Conservation (phyloP, 2,888 invertebrate genomes). For the Drosophila merina region DNA sequence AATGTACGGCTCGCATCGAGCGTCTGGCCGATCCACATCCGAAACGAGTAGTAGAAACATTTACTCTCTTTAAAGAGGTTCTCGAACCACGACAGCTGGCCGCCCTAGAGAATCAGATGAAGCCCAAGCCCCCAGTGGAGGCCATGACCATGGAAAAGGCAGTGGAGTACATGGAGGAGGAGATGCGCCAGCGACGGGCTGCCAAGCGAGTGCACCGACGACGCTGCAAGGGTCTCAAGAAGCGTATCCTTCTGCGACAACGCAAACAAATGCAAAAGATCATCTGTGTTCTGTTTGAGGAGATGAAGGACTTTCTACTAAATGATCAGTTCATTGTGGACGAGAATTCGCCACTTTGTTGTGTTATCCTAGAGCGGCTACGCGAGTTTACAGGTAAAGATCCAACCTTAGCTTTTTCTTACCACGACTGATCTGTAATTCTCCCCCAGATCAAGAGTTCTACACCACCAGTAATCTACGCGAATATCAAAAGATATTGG, state of each 20-base stretch:
- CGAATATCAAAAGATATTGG: constrained; percentile 78
- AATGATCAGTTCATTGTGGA: constrained; percentile 79
- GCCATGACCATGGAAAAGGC: constrained; percentile 74
- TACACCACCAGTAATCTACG: constrained; percentile 75
- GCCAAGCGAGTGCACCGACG: constrained; percentile 57
- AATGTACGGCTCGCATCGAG: constrained; percentile 81
- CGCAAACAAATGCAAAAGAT: constrained; percentile 78
- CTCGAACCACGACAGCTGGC: constrained; percentile 65
- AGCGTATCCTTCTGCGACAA: constrained; percentile 68
- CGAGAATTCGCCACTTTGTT: constrained; percentile 69
- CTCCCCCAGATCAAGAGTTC: constrained; percentile 75
- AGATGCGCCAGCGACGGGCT: constrained; percentile 71
- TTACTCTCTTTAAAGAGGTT: constrained; percentile 59
- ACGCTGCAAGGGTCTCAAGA: constrained; percentile 67
- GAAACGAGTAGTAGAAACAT: constrained; percentile 67
- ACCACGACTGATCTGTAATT: not conserved
- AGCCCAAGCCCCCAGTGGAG: constrained; percentile 64
- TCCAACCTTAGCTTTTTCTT: not conserved
- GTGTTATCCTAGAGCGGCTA: constrained; percentile 76
- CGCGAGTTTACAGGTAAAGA: constrained; percentile 72
- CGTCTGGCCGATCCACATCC: constrained; percentile 75
- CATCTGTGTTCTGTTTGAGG: constrained; percentile 78
- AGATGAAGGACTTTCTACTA: constrained; percentile 81
- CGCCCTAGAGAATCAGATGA: constrained; percentile 67
- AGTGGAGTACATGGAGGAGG: constrained; percentile 78